Percentiles rank a stretch among this genome's conserved stretches.
Conservation (phyloP, 2,888 invertebrate species). For the Microctonus hyperodae region DNA sequence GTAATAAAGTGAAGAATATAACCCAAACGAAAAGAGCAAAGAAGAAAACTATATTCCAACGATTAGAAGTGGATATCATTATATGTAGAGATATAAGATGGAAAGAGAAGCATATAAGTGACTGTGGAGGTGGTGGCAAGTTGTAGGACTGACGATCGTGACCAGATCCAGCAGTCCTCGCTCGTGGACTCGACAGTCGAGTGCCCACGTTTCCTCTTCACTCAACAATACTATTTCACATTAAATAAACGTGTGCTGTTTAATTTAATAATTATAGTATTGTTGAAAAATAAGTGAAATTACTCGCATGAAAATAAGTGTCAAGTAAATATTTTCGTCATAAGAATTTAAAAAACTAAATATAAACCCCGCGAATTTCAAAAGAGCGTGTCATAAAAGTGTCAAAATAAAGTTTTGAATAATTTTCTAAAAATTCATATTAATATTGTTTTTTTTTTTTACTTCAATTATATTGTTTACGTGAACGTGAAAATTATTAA, state of each 20-base stretch:
- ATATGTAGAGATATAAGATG: neutral
- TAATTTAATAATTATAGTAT: too few relatives aligned
- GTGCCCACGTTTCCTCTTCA: slow-evolving; percentile 15
- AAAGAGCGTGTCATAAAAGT: too few relatives aligned
- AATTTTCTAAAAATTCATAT: too few relatives aligned
- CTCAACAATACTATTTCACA: neutral
- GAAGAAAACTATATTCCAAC: neutral
- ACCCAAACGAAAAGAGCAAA: neutral
- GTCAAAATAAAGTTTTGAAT: too few relatives aligned
- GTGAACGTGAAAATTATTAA: slow-evolving; percentile 5
- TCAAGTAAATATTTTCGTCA: too few relatives aligned
- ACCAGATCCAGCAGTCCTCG: slow-evolving; percentile 50
- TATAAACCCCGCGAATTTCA: too few relatives aligned
- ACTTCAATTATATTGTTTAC: neutral
- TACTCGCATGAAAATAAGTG: too few relatives aligned
- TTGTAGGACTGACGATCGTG: slow-evolving; percentile 40
- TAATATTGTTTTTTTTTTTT: too few relatives aligned
- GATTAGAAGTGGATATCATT: neutral
- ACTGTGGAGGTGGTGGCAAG: slow-evolving; percentile 22
- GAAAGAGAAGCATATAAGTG: neutral
- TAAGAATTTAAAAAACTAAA: too few relatives aligned
- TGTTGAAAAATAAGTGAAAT: too few relatives aligned
- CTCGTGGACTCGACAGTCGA: slow-evolving; percentile 42
- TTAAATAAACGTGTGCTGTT: neutral
- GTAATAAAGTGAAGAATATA: neutral